phyloP scores from a whole-genome alignment of 37 sponge, comb jelly and placozoan genomes.

The Mnemiopsis leidyi region DNA sequence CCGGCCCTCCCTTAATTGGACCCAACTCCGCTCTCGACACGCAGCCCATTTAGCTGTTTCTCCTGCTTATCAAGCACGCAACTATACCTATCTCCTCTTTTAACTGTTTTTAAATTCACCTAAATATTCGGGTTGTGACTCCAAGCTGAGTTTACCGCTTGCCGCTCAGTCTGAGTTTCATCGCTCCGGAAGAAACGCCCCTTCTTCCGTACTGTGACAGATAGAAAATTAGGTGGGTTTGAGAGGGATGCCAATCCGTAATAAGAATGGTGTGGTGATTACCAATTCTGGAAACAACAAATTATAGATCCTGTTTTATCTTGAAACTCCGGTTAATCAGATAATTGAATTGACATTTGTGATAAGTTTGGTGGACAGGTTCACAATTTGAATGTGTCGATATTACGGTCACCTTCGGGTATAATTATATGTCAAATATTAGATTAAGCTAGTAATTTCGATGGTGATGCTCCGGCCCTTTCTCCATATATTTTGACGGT shows the following conservation, averaged over 20 bases:
- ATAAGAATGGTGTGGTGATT: not conserved
- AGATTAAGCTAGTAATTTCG: too few relatives aligned
- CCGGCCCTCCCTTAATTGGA: not conserved
- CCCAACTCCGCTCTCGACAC: not conserved
- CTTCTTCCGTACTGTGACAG: too few relatives aligned
- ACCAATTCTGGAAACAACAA: not conserved
- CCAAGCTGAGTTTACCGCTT: not conserved
- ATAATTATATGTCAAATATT: not conserved
- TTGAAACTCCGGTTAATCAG: not conserved
- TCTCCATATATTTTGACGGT: too few relatives aligned
- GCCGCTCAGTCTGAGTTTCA: not conserved
- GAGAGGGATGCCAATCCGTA: too few relatives aligned
- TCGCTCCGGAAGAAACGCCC: not conserved
- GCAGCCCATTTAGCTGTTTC: not conserved
- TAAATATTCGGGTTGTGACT: not conserved
- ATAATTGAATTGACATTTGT: not conserved
- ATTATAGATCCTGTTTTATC: not conserved
- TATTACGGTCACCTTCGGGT: not conserved
- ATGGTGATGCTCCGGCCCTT: too few relatives aligned
- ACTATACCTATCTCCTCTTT: not conserved
- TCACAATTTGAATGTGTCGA: too few relatives aligned
- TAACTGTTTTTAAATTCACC: not conserved
- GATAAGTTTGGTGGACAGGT: not conserved
- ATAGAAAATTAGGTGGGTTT: too few relatives aligned
- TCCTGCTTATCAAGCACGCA: not conserved